Evolutionary conservation across 2,888 invertebrate genomes (phyloP).

Genomic region (Perithous albicinctus): DNA sequence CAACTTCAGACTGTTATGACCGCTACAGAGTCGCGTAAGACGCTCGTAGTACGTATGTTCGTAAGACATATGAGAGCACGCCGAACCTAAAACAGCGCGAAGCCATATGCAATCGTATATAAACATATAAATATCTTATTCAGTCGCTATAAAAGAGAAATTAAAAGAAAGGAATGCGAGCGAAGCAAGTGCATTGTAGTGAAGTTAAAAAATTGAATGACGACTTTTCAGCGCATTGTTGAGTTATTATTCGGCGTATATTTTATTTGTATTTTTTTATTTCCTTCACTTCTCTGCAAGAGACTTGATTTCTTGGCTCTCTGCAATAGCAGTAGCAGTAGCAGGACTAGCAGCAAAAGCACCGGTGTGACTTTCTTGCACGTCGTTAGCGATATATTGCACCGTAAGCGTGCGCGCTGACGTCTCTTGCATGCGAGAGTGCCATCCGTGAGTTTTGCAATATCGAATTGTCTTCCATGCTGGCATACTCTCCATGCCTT

Average conservation of each 20-base stretch:
- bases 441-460: constrained; percentile 14
- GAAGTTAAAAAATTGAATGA: not conserved
- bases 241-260: not conserved
- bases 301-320: not conserved
- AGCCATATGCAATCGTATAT: too few species aligned
- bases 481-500: constrained; percentile 3
- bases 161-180: too few species aligned
- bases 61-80: too few species aligned
- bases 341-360: not conserved
- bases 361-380: constrained; percentile 22
- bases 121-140: too few species aligned
- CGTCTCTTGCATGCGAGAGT: constrained; percentile 28
- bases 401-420: constrained; percentile 2
- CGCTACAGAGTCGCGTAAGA: too few species aligned
- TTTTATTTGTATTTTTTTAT: constrained; percentile 1
- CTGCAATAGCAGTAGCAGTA: too few species aligned
- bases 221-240: not conserved
- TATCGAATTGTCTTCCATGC: constrained; percentile 39
- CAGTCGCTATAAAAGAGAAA: too few species aligned
- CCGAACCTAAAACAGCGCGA: too few species aligned
- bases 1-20: too few species aligned
- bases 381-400: constrained; percentile 33
- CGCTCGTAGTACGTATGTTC: too few species aligned
- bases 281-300: not conserved
- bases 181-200: too few species aligned